phyloP scores from a whole-genome alignment of 2,797 vertebrate species.

The Arnoldichthys spilopterus region DNA sequence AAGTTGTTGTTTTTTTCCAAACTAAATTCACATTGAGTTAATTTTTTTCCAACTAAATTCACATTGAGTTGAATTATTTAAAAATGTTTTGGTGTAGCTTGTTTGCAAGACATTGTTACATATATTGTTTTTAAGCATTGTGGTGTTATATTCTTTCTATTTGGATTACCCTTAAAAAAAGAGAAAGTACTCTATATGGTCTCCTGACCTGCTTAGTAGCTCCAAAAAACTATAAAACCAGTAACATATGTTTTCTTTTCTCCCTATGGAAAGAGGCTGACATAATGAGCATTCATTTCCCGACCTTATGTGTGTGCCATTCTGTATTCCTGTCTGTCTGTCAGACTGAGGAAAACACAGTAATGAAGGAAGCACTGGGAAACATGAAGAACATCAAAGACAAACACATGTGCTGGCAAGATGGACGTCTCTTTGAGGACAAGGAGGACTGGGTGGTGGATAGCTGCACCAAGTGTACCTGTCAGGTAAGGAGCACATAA shows the following conservation, averaged over 20 bases:
- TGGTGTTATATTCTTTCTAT: neutral
- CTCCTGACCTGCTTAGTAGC: neutral
- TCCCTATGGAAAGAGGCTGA: neutral
- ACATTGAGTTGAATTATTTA: too few species aligned
- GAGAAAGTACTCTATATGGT: neutral
- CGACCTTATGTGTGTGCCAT: conserved; percentile 51
- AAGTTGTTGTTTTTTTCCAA: too few species aligned
- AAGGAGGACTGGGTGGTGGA: conserved; percentile 97
- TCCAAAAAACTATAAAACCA: neutral
- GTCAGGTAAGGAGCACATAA: conserved; percentile 82
- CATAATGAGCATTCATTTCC: neutral
- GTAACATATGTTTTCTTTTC: neutral
- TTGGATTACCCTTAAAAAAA: too few species aligned
- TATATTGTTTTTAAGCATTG: neutral
- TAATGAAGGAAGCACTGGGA: conserved; percentile 91
- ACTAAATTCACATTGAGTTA: too few species aligned
- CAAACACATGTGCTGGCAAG: conserved; percentile 95
- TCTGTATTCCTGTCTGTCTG: conserved; percentile 4
- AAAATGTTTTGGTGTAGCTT: neutral
- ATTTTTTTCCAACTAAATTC: too few species aligned
- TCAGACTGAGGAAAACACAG: conserved; percentile 93
- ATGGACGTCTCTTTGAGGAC: conserved; percentile 92
- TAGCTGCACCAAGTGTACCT: conserved; percentile 95
- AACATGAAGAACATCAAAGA: conserved; percentile 87
- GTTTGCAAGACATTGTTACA: neutral